Base-by-base conservation (phyloP, 2,797 vertebrate species). In the Capromys pilorides region DNA sequence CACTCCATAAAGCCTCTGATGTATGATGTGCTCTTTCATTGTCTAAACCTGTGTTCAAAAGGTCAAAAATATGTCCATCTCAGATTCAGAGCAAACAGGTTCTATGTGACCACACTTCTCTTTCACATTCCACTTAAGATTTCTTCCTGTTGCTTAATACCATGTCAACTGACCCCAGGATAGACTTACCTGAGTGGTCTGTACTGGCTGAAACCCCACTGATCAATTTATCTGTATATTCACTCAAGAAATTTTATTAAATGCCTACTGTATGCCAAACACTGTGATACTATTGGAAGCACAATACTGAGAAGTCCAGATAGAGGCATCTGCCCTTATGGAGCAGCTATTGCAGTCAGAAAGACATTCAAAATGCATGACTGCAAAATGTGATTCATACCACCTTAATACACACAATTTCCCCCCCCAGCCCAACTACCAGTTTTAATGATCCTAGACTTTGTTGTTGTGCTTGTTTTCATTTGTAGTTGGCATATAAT, bases 41-140 rank as follows among this genome's bases (percentile, higher is more conserved):
- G 94, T 97, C 85, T 67, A 95, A 89, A 93, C 61, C 82, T 93
- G 83, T 75, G 90, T 98, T 97, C 88, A 95, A 97, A 98, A 95
- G 97, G 78, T 95, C 79, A 96, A 86, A 64, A 78, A 88, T 80
- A 94, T 82, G 26, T 83, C 64, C 82, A 88, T 33, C 31, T 97
- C 77, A 97, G 93, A 87, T 54, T 93, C 62, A 93, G 59, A 96
- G 90, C 39, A 51, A 92, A 64, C 7, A 67, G 85, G 92, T 67
- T 91, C 84, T 90, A 87, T 69, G 18, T 73, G 66, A 96, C 36
- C 57, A 81, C 1, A 49, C 2, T 61, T 89, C 18, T 66, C 33
- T 86, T 79, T 66, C 4, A 0, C 5, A 83, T 91, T 69, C 26
- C 69, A 93, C 31, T 33, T 49, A 69, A 89, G n/a, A 13, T 3